phyloP scores from a whole-genome alignment of 1,140 invertebrate species.

The Hypothenemus hampei region DNA sequence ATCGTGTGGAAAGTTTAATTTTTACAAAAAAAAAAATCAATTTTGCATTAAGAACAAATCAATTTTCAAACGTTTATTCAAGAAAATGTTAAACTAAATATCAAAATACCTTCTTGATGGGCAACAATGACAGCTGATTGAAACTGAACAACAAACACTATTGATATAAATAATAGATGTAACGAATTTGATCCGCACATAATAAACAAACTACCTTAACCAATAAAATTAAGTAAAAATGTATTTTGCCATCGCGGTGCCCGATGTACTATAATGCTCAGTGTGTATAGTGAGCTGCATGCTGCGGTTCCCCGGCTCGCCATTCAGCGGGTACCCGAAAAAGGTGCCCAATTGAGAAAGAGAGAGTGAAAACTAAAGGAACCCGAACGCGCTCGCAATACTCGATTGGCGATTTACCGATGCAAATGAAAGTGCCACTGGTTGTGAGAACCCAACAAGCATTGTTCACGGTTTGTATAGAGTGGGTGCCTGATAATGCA shows the following conservation, averaged over 20 bases:
- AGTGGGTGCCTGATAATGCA: too few species aligned
- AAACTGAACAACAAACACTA: slow-evolving; percentile 19
- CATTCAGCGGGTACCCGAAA: slow-evolving; percentile 9
- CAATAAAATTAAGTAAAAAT: slow-evolving; percentile 18
- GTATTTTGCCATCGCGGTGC: slow-evolving; percentile 7
- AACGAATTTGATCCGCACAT: slow-evolving; percentile 16
- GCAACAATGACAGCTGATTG: slow-evolving; percentile 9
- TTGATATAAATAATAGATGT: slow-evolving; percentile 19
- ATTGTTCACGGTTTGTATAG: neutral
- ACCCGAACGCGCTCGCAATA: slow-evolving; percentile 5
- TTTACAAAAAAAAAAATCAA: too few species aligned
- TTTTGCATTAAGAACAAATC: too few species aligned
- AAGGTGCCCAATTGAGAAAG: slow-evolving; percentile 13
- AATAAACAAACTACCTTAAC: slow-evolving; percentile 21
- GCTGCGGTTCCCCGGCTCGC: too few species aligned
- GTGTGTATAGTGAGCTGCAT: too few species aligned
- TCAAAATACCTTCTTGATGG: slow-evolving; percentile 24
- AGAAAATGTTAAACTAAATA: too few species aligned
- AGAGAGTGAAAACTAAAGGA: slow-evolving; percentile 17
- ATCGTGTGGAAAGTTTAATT: too few species aligned
- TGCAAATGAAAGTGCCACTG: slow-evolving; percentile 23
- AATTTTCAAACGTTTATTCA: too few species aligned
- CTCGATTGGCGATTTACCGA: slow-evolving; percentile 18
- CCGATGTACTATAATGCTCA: too few species aligned
- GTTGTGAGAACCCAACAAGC: neutral